Base-by-base conservation (phyloP, 2,113 vertebrate genomes). In the Muscicapa adusta region DNA sequence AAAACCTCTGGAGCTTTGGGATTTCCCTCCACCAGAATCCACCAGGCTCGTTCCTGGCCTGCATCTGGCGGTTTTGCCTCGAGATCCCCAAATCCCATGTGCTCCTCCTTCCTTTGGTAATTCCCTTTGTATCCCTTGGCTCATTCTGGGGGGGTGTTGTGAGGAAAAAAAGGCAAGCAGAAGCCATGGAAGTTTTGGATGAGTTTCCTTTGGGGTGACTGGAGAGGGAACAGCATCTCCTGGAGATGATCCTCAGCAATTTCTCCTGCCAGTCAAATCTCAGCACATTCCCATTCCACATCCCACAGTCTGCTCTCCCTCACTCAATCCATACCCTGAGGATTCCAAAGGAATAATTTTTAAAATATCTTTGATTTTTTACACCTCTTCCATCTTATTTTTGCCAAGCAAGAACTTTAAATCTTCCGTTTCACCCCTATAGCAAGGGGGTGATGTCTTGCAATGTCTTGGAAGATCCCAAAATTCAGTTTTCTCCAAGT, bases 11-110 rank as follows among this genome's bases (percentile, higher is more conserved):
- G 0, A 18, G 5, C 16, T 66, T 34, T 2, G 4, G 25, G 51
- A 8, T 57, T 71, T 83, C 9, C 36, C 25, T 45, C 19, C 42
- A 4, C 14, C 26, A 22, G 42, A 22, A 45, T 3, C 56, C 42
- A 34, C 26, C 29, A 20, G 65, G 33, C 15, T 78, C 33, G 0
- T 33, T 56, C 42, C 71, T 48, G 12, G 11, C 12, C 43, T 45
- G 14, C 18, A 6, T 10, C 38, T 18, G 9, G 3, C 8, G 1
- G 18, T 78, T 65, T 45, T 60, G 9, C 57, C 66, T 22, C 10
- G 34, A 62, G 31, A 54, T 36, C 9, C 34, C 5, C 1, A 14
- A 56, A 65, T 36, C n/a, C n/a, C 36, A 1, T 1, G 1, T 28
- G 18, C 8, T 53, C 1, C 33, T 58, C 11, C n/a, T 61, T 79